These are phyloP conservation scores for Leptobrachium leishanense DNA, from an alignment of 2,113 vertebrate genomes.

Conservation along the genomic window DNA sequence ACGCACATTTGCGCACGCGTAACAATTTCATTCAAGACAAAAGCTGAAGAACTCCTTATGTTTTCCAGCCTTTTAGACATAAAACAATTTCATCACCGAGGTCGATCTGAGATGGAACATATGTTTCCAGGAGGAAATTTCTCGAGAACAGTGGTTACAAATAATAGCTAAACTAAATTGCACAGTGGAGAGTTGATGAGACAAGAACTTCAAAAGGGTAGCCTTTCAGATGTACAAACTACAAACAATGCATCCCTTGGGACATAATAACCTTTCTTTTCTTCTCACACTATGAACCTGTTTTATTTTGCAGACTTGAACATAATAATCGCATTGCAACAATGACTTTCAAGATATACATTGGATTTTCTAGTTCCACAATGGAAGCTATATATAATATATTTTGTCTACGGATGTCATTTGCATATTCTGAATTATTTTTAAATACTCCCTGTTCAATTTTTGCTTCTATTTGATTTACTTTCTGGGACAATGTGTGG, in stretches of 20 bases:
- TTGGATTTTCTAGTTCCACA: too few relatives aligned
- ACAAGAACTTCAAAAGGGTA: slow-evolving; percentile 43
- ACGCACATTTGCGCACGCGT: slow-evolving; percentile 31
- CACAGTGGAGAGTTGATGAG: slow-evolving; percentile 44
- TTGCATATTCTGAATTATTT: too few relatives aligned
- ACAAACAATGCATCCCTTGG: slow-evolving; percentile 48
- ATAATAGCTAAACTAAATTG: slow-evolving; percentile 48
- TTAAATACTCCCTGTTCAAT: too few relatives aligned
- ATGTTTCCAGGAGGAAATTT: slow-evolving; percentile 45
- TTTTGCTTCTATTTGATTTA: too few relatives aligned
- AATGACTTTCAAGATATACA: slow-evolving; percentile 12
- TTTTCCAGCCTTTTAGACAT: slow-evolving; percentile 27
- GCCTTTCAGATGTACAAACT: slow-evolving; percentile 36
- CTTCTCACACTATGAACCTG: slow-evolving; percentile 30
- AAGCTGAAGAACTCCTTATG: slow-evolving; percentile 32
- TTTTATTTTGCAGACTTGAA: slow-evolving; percentile 32
- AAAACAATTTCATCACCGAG: slow-evolving; percentile 38
- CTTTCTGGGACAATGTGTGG: too few relatives aligned
- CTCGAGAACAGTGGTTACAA: slow-evolving; percentile 47
- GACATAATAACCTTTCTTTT: slow-evolving; percentile 49
- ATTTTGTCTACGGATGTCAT: too few relatives aligned
- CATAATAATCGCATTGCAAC: slow-evolving; percentile 27
- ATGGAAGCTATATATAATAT: too few relatives aligned
- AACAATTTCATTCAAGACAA: slow-evolving; percentile 31
- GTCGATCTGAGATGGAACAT: slow-evolving; percentile 44